Percentiles rank a stretch among this genome's conserved stretches.
phyloP scores from a whole-genome alignment of 1,140 invertebrate species.

The Sycophaga agraensis region DNA sequence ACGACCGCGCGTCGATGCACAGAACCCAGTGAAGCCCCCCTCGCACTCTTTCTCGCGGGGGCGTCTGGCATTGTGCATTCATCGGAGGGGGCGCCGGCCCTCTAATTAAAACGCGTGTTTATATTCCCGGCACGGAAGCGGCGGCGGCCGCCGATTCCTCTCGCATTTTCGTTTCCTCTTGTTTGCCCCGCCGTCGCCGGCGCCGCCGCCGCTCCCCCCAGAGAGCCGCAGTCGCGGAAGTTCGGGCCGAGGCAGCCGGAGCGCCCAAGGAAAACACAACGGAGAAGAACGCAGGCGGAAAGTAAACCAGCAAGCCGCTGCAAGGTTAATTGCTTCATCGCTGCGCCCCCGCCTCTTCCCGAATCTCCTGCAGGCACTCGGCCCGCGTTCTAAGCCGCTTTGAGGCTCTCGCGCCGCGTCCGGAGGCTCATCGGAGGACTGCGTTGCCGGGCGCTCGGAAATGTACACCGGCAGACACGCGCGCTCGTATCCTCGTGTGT shows the following conservation, averaged over 20 bases:
- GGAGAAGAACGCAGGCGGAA: not conserved
- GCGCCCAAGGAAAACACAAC: not conserved
- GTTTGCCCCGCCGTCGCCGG: not conserved
- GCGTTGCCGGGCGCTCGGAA: no score
- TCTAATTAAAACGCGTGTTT: constrained; percentile 58
- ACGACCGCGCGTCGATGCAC: no score
- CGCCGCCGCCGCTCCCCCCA: not conserved
- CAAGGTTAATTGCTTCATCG: not conserved
- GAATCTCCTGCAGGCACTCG: no score
- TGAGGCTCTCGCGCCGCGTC: no score
- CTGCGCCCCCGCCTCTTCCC: no score
- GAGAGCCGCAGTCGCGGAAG: not conserved
- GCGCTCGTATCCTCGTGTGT: no score
- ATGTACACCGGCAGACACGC: no score
- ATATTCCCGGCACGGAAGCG: constrained; percentile 51
- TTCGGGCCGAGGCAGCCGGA: not conserved
- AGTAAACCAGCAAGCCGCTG: no score
- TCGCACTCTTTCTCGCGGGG: no score
- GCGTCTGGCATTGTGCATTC: constrained; percentile 48
- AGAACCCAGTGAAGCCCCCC: no score
- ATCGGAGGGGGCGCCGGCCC: constrained; percentile 38
- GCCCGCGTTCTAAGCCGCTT: no score
- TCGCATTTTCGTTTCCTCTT: constrained; percentile 18
- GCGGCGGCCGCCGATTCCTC: constrained; percentile 5
- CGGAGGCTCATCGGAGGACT: no score